These are phyloP conservation scores for Spermophilus dauricus DNA, from an alignment of 2,113 vertebrate genomes.

Conservation along the genomic window DNA sequence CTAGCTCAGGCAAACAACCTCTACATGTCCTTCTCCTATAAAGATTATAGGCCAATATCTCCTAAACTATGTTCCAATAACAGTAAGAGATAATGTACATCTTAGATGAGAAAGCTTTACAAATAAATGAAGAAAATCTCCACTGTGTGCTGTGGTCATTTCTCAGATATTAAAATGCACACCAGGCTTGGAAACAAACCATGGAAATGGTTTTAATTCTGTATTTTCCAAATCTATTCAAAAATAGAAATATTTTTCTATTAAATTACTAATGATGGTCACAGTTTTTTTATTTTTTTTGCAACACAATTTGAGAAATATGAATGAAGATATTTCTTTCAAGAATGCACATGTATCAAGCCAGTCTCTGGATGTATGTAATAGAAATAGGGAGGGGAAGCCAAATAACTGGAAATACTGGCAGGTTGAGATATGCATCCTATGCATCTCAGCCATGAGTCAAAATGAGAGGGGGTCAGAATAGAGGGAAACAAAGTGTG, in stretches of 20 bases:
- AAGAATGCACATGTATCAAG: not conserved
- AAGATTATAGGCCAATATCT: not conserved
- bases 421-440: not conserved
- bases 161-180: not conserved
- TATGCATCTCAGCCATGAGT: not conserved
- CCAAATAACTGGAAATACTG: not conserved
- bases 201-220: not conserved
- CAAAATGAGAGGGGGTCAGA: not conserved
- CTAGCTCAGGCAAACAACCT: constrained; percentile 5
- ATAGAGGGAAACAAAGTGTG: rapidly evolving
- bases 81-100: not conserved
- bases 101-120: not conserved
- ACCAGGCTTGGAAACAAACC: not conserved
- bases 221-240: not conserved
- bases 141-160: not conserved
- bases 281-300: not conserved
- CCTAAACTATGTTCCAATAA: not conserved
- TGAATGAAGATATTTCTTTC: not conserved
- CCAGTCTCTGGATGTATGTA: not conserved
- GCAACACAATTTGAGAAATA: not conserved
- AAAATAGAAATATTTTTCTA: not conserved
- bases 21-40: not conserved
- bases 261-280: not conserved
- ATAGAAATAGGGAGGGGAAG: not conserved
- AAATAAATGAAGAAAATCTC: not conserved